Evolutionary conservation across 2,797 vertebrate species (phyloP), one percentile per base, ranked within the genome.

Genomic region (Ptychadena robeensis): DNA sequence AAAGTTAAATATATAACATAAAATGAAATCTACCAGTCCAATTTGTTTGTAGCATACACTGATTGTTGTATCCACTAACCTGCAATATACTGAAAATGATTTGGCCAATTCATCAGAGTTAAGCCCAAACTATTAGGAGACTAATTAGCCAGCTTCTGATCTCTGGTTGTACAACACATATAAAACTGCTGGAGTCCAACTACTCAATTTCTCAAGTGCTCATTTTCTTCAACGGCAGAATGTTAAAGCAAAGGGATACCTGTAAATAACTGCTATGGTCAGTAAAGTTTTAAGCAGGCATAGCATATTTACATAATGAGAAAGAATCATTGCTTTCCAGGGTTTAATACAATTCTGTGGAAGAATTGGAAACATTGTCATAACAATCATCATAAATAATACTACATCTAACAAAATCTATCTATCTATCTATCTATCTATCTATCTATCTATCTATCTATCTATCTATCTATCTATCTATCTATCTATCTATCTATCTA

Each of bases 141-240:
- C 71, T 74, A 81, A 81, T 81, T 81, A 81, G 71, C 80, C 63
- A 22, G 32, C 64, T 64, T 81, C 71, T 74, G 63, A 73, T 81
- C 70, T 59, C 61, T 74, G 72, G 69, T 67, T 81, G 44, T 67
- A 67, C 44, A 35, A 40, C 63, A 57, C 38, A 81, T 28, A 81
- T 81, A 81, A 81, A 74, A 81, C 71, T 59, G 80, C 15, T 74
- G 63, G 80, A 81, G 44, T 67, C 64, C 80, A 73, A 53, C 57
- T 73, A 53, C 79, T 66, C 65, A 59, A 68, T 67, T 74, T 59
- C 63, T 37, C 35, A 72, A 67, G 79, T 81, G 34, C 73, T 81
- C 15, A 74, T 81, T 59, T 81, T 81, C 80, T 73, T 31, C 30
- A 57, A 30, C 67, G 61, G 63, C 59, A 38, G 32, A 63, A 53